phyloP scores from a whole-genome alignment of 2,888 invertebrate species.

The Tubulanus polymorphus region DNA sequence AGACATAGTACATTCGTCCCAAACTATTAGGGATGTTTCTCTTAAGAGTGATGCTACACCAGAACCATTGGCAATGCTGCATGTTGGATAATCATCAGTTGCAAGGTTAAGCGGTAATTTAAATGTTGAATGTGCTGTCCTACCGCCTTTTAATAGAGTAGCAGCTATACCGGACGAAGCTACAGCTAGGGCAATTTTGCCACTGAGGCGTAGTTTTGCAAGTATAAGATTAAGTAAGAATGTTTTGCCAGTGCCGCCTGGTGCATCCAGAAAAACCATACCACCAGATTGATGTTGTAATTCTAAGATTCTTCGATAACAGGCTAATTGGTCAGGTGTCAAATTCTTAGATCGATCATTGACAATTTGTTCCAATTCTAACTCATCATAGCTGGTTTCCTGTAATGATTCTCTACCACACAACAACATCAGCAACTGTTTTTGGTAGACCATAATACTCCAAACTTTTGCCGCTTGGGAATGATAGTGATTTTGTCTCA shows the following conservation, averaged over 20 bases:
- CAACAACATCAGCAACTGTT: not conserved
- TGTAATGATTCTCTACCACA: not conserved
- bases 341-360: not conserved
- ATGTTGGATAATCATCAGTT: not conserved
- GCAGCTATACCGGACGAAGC: constrained; percentile 55
- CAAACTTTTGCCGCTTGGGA: constrained; percentile 4
- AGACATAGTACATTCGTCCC: constrained; percentile 48
- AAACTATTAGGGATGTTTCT: constrained; percentile 36
- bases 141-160: constrained; percentile 41
- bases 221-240: constrained; percentile 48
- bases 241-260: constrained; percentile 54
- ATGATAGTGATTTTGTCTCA: constrained; percentile 1
- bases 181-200: constrained; percentile 44
- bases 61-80: constrained; percentile 7
- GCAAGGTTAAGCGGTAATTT: constrained; percentile 16
- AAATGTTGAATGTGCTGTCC: constrained; percentile 24
- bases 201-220: constrained; percentile 38
- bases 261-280: constrained; percentile 46
- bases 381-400: not conserved
- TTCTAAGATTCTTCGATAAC: not conserved
- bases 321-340: not conserved
- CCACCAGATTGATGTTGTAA: constrained; percentile 1
- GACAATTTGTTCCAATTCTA: not conserved
- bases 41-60: constrained; percentile 10
- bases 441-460: constrained; percentile 6